Evolutionary conservation across 2,888 invertebrate species (phyloP).

Genomic region (Cryptus viduatorius): DNA sequence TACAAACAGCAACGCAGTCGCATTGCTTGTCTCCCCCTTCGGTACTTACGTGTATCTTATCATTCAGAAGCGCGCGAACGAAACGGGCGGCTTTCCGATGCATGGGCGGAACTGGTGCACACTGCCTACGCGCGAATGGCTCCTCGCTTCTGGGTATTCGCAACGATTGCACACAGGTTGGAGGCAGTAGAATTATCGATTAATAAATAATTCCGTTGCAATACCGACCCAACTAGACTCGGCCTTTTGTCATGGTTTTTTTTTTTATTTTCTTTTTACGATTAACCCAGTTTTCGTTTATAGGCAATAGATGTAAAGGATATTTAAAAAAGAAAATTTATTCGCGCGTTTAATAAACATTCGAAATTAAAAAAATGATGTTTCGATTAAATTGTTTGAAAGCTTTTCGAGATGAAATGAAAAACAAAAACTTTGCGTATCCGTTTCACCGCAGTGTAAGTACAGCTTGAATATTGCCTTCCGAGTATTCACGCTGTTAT

Average conservation of each 20-base stretch:
- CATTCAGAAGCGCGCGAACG: constrained; percentile 61
- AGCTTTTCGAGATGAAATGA: too few relatives aligned
- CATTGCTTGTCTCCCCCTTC: constrained; percentile 49
- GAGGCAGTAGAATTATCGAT: constrained; percentile 20
- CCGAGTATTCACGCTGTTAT: not conserved
- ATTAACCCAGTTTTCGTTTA: constrained; percentile 35
- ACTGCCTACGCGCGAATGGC: constrained; percentile 71
- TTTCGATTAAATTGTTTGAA: too few relatives aligned
- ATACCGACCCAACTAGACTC: constrained; percentile 8
- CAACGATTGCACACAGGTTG: constrained; percentile 36
- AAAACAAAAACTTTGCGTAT: not conserved
- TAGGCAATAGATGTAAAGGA: not conserved
- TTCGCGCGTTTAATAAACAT: too few relatives aligned
- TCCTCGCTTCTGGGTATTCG: constrained; percentile 44
- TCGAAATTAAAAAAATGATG: too few relatives aligned
- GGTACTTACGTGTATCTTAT: constrained; percentile 71
- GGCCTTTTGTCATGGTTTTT: not conserved
- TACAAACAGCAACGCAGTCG: constrained; percentile 53
- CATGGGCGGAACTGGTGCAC: constrained; percentile 74
- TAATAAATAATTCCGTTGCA: constrained; percentile 54
- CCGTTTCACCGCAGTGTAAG: not conserved
- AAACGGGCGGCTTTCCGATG: constrained; percentile 64
- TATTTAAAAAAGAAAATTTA: not conserved
- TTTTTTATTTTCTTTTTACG: constrained; percentile 28
- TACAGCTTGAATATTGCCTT: not conserved